These are phyloP conservation scores for Spodoptera littoralis DNA, from an alignment of 2,888 invertebrate genomes.

Conservation along the genomic window DNA sequence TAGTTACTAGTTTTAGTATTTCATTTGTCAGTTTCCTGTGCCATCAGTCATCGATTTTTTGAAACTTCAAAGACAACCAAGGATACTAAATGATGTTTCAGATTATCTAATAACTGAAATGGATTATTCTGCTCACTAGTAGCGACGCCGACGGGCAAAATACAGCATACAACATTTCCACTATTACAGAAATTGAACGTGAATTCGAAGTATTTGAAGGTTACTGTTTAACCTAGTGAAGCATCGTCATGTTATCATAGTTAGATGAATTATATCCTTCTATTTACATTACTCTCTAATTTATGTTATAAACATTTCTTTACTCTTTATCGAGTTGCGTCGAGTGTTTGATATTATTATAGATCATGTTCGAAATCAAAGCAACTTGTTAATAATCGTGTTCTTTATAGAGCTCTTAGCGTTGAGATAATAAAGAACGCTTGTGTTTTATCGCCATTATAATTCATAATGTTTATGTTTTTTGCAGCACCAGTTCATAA, in stretches of 20 bases:
- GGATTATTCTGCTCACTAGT: no score
- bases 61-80: no score
- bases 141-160: no score
- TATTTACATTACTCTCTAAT: constrained; percentile 84
- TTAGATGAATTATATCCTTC: constrained; percentile 82
- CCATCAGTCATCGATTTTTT: no score
- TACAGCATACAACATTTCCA: no score
- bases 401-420: constrained; percentile 49
- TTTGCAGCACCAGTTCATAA: constrained; percentile 27
- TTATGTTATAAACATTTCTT: constrained; percentile 80
- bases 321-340: constrained; percentile 30
- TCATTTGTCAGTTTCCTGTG: no score
- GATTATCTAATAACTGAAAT: no score
- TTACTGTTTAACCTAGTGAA: no score
- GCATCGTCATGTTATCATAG: constrained; percentile 51
- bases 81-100: no score
- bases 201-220: no score
- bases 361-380: constrained; percentile 46
- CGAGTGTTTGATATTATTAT: constrained; percentile 41
- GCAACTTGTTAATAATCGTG: constrained; percentile 44
- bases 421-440: constrained; percentile 49
- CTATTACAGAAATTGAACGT: no score
- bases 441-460: constrained; percentile 46
- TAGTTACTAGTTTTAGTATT: no score
- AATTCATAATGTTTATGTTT: constrained; percentile 41